A percentile compares a stretch with the other conserved stretches of the same genome.
phyloP scores from a whole-genome alignment of 2,113 vertebrate genomes.

The Ahaetulla prasina region DNA sequence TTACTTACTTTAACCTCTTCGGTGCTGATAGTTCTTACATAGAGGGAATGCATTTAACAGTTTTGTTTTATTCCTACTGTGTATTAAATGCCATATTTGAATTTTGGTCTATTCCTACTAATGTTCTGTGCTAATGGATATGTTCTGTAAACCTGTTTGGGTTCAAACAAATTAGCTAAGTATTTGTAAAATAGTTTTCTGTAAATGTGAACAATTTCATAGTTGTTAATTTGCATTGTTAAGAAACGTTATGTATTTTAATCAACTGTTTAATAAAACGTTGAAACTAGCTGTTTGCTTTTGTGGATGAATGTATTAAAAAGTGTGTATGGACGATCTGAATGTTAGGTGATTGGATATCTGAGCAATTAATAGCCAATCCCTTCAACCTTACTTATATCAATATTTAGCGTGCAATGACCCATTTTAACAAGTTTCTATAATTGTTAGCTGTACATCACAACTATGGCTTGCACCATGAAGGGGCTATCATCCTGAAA shows the following conservation, averaged over 20 bases:
- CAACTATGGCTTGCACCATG: conserved; percentile 44
- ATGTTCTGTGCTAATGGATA: conserved; percentile 65
- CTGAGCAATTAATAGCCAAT: conserved; percentile 52
- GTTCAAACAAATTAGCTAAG: conserved; percentile 81
- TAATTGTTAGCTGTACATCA: conserved; percentile 33
- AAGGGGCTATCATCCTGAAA: conserved; percentile 47
- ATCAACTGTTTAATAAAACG: conserved; percentile 75
- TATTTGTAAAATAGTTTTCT: conserved; percentile 72
- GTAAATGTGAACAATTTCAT: conserved; percentile 64
- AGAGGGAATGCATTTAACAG: conserved; percentile 57
- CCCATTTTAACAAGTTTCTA: conserved; percentile 35
- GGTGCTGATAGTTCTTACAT: conserved; percentile 52
- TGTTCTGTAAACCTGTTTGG: conserved; percentile 76
- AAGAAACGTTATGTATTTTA: conserved; percentile 72
- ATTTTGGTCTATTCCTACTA: conserved; percentile 72
- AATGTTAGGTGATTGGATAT: conserved; percentile 68
- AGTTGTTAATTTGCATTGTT: conserved; percentile 66
- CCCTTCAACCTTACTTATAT: conserved; percentile 76
- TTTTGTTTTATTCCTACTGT: conserved; percentile 58
- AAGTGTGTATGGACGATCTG: conserved; percentile 62
- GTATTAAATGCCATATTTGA: conserved; percentile 68
- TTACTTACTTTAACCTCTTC: conserved; percentile 43
- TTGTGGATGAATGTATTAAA: conserved; percentile 76
- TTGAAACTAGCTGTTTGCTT: conserved; percentile 81
- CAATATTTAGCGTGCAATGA: conserved; percentile 53